Evolutionary conservation across 2,888 invertebrate genomes (phyloP).

Genomic region (Phania funesta): DNA sequence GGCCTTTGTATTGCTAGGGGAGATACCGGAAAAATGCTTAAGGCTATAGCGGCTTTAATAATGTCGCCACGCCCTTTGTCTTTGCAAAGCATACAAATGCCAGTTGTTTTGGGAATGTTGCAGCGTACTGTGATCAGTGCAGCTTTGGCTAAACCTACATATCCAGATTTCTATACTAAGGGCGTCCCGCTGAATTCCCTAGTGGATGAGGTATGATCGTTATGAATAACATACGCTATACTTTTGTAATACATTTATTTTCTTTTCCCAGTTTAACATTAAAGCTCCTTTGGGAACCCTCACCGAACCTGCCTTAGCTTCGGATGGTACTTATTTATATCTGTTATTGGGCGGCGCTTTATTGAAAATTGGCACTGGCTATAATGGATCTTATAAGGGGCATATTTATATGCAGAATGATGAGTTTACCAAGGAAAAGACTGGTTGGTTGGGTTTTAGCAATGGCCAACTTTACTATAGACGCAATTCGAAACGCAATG

Average conservation of each 20-base stretch:
- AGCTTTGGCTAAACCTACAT: slow-evolving; percentile 89
- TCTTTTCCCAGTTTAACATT: slow-evolving; percentile 73
- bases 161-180: slow-evolving; percentile 93
- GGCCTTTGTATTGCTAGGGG: slow-evolving; percentile 96
- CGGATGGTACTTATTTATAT: slow-evolving; percentile 95
- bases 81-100: slow-evolving; percentile 91
- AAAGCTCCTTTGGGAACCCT: slow-evolving; percentile 80
- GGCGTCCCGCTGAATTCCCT: slow-evolving; percentile 91
- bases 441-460: slow-evolving; percentile 93
- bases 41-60: slow-evolving; percentile 91
- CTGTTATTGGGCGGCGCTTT: slow-evolving; percentile 91
- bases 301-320: slow-evolving; percentile 85
- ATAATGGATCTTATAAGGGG: slow-evolving; percentile 95
- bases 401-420: slow-evolving; percentile 91
- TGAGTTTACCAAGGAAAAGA: slow-evolving; percentile 89
- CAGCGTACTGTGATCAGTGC: slow-evolving; percentile 95
- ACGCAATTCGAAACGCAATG: slow-evolving; percentile 81
- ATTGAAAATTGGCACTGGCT: slow-evolving; percentile 96
- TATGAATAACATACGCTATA: background rate
- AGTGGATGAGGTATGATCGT: slow-evolving; percentile 83
- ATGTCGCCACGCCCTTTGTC: slow-evolving; percentile 91
- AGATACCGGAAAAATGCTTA: slow-evolving; percentile 93
- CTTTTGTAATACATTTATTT: background rate
- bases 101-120: slow-evolving; percentile 90
- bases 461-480: slow-evolving; percentile 91